Evolutionary conservation across 2,113 vertebrate species (phyloP), one percentile per base, ranked within the genome.

Genomic region (Chloropsis hardwickii): DNA sequence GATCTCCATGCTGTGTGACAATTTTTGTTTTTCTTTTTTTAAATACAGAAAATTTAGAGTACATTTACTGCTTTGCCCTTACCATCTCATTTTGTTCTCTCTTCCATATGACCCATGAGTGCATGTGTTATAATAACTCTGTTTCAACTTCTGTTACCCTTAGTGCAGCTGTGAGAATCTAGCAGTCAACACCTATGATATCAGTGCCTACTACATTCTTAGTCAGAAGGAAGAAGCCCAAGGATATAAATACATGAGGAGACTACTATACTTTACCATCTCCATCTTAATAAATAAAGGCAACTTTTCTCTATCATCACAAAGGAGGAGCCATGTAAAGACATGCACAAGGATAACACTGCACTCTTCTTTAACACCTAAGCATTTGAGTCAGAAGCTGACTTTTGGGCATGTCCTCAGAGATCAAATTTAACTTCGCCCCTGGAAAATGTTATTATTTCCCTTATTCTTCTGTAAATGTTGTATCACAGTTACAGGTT

Each of bases 71-170:
- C 53, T 91, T 88, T 90, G 65, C 50, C 61, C 51, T 83, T 83
- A 69, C 76, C 37, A 51, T 72, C 86, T 93, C 42, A 89, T 93
- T 96, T 93, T 94, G 48, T 82, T 88, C 72, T 92, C 58, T 94
- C 61, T 88, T 79, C 88, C 25, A 19, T 60, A 54, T 47, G 72
- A 94, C 76, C 86, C 44, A 44, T 72, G 78, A 56, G 42, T 91
- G 33, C 76, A 42, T 19, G 77, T 61, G 66, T 94, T 92, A 58
- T 74, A 91, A 82, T 5, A 94, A 88, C 71, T 92, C 89, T 64
- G 82, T 83, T 95, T 93, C 81, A 88, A 56, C 37, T 86, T 61
- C 78, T 85, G 39, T 58, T 84, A 82, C 64, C 70, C 48, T 81
- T 81, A 91, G 24, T 84, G 51, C 21, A 89, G 66, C 86, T 91